These are phyloP conservation scores for Cochlearius cochlearius DNA, from an alignment of 2,113 vertebrate genomes.

Conservation along the genomic window DNA sequence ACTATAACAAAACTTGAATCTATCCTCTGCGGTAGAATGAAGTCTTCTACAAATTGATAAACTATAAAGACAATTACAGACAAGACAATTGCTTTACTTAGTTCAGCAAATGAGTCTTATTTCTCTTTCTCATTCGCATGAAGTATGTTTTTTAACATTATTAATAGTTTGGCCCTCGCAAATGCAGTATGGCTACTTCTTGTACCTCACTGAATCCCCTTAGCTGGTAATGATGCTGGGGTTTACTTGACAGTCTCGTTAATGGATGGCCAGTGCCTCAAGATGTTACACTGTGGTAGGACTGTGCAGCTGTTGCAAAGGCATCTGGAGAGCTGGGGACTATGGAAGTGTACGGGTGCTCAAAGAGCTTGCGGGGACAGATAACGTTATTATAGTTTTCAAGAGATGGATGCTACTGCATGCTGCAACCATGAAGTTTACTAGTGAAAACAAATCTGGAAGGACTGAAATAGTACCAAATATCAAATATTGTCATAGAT, in stretches of 20 bases:
- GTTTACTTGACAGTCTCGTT: background rate
- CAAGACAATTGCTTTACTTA: background rate
- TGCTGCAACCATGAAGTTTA: background rate
- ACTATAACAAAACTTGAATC: background rate
- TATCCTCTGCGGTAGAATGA: background rate
- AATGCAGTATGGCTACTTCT: background rate
- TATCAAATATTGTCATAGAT: background rate
- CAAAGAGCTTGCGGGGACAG: background rate
- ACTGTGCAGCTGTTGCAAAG: background rate
- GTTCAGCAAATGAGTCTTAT: background rate
- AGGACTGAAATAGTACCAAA: background rate
- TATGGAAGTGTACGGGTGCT: background rate
- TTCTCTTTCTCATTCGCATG: background rate
- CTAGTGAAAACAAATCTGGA: background rate
- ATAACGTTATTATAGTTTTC: background rate
- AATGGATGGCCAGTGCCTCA: background rate
- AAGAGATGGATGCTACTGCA: rapidly evolving
- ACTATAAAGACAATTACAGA: background rate
- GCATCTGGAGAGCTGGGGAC: background rate
- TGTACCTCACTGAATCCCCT: background rate
- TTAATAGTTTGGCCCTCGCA: background rate
- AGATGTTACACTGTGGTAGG: background rate
- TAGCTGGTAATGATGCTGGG: rapidly evolving
- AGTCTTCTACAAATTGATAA: background rate
- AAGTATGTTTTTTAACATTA: background rate